Evolutionary conservation across 2,113 vertebrate genomes (phyloP), one percentile per base, ranked within the genome.

Genomic region (Pitta sordida): DNA sequence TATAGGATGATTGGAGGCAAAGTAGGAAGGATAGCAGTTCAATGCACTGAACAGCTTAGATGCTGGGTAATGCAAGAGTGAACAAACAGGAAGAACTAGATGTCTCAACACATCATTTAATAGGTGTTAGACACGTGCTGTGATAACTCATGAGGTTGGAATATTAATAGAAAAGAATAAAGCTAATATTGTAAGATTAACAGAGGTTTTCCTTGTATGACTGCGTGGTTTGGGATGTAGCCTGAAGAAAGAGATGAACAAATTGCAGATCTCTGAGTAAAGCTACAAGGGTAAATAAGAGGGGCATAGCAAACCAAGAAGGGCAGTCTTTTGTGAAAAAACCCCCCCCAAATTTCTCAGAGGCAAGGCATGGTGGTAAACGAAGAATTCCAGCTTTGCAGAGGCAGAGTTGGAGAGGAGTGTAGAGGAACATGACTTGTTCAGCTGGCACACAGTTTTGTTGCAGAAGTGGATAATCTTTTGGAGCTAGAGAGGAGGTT

Each of bases 161-260:
- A 80, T 94, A 95, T 77, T 95, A 90, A 93, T 65, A 86, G 64
- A 91, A 93, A 80, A 82, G 3, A 85, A 36, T 58, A 81, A 88
- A 74, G 55, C 68, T 37, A 73, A 20, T 59, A 87, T 44, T 74
- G 53, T 37, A 80, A 80, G 21, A 8, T 36, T 77, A 81, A 55
- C 29, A 63, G 44, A 79, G 39, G 43, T 80, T 90, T 88, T 85
- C 32, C 46, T 90, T 77, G 20, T 83, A 80, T 65, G 79, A 85
- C 20, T 24, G 5, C 3, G 0, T 82, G 48, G 26, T 87, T 27
- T 63, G 52, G 86, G 75, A 70, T 51, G 43, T 70, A 90, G n/a
- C 7, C 8, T 53, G 58, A 90, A 83, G 78, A 60, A 94, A 56
- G 36, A 75, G 26, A 53, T 30, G 14, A 86, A 60, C 75, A 77